These are phyloP conservation scores for Iguana delicatissima DNA, from an alignment of 2,797 vertebrate species.

Conservation along the genomic window DNA sequence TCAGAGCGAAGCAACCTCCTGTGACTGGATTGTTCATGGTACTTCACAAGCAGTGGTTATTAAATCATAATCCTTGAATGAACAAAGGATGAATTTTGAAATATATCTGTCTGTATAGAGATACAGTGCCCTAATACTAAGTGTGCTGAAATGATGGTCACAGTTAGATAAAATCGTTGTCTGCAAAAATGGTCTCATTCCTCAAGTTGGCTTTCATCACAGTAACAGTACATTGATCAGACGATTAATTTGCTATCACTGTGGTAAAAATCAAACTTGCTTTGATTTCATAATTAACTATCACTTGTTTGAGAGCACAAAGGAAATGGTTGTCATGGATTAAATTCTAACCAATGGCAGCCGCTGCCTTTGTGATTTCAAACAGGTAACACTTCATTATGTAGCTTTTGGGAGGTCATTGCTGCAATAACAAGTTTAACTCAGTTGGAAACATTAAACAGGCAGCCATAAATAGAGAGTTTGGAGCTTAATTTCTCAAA, in stretches of 20 bases:
- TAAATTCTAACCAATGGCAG: background rate
- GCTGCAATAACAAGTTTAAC: background rate
- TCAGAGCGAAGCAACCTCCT: background rate
- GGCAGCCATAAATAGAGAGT: background rate
- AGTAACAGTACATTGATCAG: background rate
- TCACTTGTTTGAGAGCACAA: too few relatives aligned
- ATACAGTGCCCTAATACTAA: background rate
- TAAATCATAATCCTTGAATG: background rate
- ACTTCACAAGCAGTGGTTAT: background rate
- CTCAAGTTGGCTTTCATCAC: background rate
- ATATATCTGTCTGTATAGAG: background rate
- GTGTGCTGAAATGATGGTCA: background rate
- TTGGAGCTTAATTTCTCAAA: background rate
- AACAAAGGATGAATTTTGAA: conserved; percentile 8
- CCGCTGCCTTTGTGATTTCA: background rate
- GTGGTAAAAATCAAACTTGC: too few relatives aligned
- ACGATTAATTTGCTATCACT: too few relatives aligned
- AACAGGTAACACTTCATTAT: background rate
- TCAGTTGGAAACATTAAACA: background rate
- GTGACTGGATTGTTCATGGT: background rate
- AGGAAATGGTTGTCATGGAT: too few relatives aligned
- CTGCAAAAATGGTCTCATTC: background rate
- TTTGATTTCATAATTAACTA: too few relatives aligned
- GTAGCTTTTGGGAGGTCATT: conserved; percentile 31
- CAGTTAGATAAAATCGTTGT: background rate